Percentiles rank a stretch among this genome's conserved stretches.
Conservation (phyloP, 2,113 vertebrate species). For the Platichthys flesus region DNA sequence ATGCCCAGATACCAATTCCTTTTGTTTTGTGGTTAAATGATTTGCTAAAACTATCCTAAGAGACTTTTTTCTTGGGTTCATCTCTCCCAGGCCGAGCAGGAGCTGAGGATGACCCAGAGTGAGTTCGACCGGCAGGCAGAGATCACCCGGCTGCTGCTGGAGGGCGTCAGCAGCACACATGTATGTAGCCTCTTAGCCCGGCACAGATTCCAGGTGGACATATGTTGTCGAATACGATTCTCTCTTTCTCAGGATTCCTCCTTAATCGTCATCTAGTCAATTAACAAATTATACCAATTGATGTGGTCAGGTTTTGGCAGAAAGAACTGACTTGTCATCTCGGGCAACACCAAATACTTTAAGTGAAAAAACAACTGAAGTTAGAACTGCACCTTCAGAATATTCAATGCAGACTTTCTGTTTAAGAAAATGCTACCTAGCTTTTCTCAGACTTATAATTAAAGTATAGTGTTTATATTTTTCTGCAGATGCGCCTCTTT, state of each 20-base stretch:
- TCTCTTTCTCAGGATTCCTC: not conserved
- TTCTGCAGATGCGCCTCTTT: no score
- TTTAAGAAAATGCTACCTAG: no score
- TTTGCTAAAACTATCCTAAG: not conserved
- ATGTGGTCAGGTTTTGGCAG: not conserved
- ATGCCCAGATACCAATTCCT: not conserved
- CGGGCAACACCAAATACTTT: not conserved
- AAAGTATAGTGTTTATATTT: no score
- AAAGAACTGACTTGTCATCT: no score
- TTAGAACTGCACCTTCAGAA: no score
- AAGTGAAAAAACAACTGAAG: no score
- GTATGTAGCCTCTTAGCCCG: constrained; percentile 78
- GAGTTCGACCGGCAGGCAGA: constrained; percentile 98
- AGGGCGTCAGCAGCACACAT: constrained; percentile 97
- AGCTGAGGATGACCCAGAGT: constrained; percentile 95
- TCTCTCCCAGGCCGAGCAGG: constrained; percentile 90
- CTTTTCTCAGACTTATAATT: no score
- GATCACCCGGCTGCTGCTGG: constrained; percentile 95
- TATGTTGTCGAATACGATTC: not conserved
- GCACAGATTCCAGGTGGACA: not conserved
- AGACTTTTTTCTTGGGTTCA: not conserved
- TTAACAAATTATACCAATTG: not conserved
- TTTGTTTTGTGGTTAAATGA: not conserved
- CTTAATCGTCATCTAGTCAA: not conserved
- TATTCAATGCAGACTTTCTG: no score